Base-by-base conservation (phyloP, 2,797 vertebrate species). In the Gobionotothen gibberifrons region DNA sequence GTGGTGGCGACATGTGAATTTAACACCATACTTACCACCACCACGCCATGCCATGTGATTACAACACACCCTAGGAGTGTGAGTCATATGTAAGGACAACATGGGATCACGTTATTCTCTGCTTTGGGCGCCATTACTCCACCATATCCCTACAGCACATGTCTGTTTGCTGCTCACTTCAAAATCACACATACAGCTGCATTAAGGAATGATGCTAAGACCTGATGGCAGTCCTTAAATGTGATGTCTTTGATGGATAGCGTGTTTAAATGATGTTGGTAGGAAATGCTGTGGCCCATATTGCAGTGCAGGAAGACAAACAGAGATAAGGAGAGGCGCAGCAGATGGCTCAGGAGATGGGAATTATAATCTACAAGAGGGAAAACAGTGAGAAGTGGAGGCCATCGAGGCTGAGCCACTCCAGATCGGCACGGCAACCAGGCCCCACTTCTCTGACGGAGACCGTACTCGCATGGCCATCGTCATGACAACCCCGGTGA, bases 351-450 rank as follows among this genome's bases (percentile, higher is more conserved):
- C 84, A 61, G 85, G 85, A 86, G 90, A 91, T 85, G 71, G 85
- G 89, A 89, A 91, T 86, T 87, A 90, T 81, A 94, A 92, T 88
- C 89, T 79, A 90, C 85, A 84, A 89, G 89, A 90, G 89, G 86
- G 74, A 81, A 88, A 88, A 83, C 84, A 82, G 87, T 40, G 83
- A 86, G 86, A 84, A 87, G 82, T 69, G 86, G 86, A 88, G 90
- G 87, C 88, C 91, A 88, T 92, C 82, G 72, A 88, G 87, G 80
- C 91, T 85, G 88, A 54, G 82, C 85, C 90, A 93, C 94, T 94
- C 90, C 90, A 93, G 72, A 93, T 92, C 88, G 82, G 90, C 94
- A 92, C 88, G 76, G 94, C 92, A 95, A 94, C 94, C 64, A 36
- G 21, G 84, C 80, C 87, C 85, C 58, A 32, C 69, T 42, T 69